These are phyloP conservation scores for Notiomystis cincta DNA, from an alignment of 2,113 vertebrate species.

Conservation along the genomic window DNA sequence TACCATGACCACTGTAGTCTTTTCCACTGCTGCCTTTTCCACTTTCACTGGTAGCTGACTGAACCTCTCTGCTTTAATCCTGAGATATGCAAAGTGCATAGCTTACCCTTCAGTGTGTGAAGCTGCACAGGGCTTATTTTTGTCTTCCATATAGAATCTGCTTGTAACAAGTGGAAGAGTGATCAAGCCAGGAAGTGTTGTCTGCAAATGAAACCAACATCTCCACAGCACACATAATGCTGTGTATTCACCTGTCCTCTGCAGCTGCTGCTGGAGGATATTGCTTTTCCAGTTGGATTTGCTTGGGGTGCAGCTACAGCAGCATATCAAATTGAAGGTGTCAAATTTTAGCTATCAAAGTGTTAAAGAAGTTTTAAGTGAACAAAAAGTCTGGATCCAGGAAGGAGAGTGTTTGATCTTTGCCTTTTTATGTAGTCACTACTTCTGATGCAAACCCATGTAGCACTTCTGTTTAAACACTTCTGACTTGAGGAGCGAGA, in stretches of 20 bases:
- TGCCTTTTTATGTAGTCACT: not conserved
- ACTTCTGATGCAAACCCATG: not conserved
- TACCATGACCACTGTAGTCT: not conserved
- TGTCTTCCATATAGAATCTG: not conserved
- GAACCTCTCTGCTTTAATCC: not conserved
- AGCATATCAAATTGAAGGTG: slow-evolving; percentile 88
- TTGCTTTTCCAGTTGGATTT: slow-evolving; percentile 81
- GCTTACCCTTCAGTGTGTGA: not conserved
- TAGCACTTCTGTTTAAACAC: not conserved
- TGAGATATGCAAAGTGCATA: not conserved
- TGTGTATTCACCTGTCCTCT: not conserved
- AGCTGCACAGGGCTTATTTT: slow-evolving; percentile 2
- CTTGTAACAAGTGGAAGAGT: slow-evolving; percentile 10
- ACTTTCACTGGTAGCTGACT: not conserved
- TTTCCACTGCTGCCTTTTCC: not conserved
- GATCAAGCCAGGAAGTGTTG: not conserved
- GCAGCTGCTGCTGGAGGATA: not conserved
- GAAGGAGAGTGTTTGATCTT: not conserved
- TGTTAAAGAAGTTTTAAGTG: not conserved
- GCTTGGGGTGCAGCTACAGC: slow-evolving; percentile 80
- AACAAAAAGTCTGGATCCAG: not conserved
- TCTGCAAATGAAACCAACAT: not conserved
- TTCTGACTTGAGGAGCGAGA: not conserved
- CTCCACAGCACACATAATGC: not conserved
- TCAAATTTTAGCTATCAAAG: not conserved